Percentiles rank a stretch among this genome's conserved stretches.
phyloP scores from a whole-genome alignment of 2,888 invertebrate genomes.

The Stenotaenia linearis region DNA sequence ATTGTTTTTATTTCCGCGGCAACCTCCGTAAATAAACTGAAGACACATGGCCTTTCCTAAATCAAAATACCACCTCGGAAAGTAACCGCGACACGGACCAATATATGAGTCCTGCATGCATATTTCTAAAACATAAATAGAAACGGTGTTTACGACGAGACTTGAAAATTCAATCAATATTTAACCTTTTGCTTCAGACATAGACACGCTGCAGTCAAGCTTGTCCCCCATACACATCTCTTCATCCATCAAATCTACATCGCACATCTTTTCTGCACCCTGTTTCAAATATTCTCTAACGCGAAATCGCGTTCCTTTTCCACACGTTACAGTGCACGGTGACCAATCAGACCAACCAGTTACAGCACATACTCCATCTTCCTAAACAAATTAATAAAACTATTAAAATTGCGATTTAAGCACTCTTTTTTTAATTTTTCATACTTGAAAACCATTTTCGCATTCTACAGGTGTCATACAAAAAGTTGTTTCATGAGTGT shows the following conservation, averaged over 20 bases:
- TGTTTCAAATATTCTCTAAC: conserved; percentile 67
- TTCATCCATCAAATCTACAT: conserved; percentile 69
- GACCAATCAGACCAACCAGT: conserved; percentile 75
- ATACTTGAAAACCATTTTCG: conserved; percentile 34
- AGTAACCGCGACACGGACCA: conserved; percentile 83
- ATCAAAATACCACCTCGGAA: conserved; percentile 84
- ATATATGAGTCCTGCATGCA: conserved; percentile 70
- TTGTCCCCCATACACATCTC: conserved; percentile 64
- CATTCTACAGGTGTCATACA: conserved; percentile 44
- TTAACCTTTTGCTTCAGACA: conserved; percentile 72
- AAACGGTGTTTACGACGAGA: not conserved
- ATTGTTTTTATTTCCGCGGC: conserved; percentile 82
- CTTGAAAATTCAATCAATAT: conserved; percentile 28
- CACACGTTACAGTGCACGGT: conserved; percentile 71
- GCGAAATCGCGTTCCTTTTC: conserved; percentile 63
- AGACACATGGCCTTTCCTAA: conserved; percentile 62
- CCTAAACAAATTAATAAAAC: not conserved
- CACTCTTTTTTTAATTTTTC: not conserved
- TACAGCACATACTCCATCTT: conserved; percentile 56
- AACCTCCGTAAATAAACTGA: conserved; percentile 79
- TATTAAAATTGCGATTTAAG: not conserved
- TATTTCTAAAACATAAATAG: conserved; percentile 43
- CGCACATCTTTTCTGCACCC: conserved; percentile 69
- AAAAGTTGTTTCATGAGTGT: conserved; percentile 41
- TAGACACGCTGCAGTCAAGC: conserved; percentile 44